Evolutionary conservation across 2,888 invertebrate species (phyloP), one percentile per base, ranked within the genome.

Genomic region (Hirtodrosophila alboralis): DNA sequence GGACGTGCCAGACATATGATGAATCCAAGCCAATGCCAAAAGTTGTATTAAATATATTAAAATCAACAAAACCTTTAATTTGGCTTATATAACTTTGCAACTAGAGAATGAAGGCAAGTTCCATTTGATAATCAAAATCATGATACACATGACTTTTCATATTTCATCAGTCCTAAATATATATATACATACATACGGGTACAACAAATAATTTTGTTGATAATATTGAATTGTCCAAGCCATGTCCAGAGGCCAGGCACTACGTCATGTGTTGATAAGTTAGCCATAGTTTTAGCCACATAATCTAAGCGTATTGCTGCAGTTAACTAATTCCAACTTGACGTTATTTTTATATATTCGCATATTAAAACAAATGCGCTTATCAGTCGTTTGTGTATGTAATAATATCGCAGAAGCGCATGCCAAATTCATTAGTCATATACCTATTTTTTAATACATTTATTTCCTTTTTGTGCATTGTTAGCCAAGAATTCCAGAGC

Each of bases 381-480:
- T 70, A 70, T 70, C 69, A 37, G 12, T 23, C 43, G 51, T 16
- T 30, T 14, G n/a, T 41, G 12, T 18, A 13, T 33, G 45, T 34
- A 33, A 14, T 34, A 45, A 34, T 26, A 45, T 33, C 18, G 5
- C 4, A 41, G 21, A 45, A 65, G 18, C 67, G 57, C 73, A 70
- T 72, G 37, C 72, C 61, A 37, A 38, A 13, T 41, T 41, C 47
- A 51, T 70, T 72, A 66, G 67, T 70, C 70, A 70, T 44, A 13
- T 28, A 21, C 13, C 37, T 43, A 12, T 51, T 58, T 37, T 41
- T 43, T 34, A 30, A 47, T 49, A 13, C 53, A 43, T 51, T 47
- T 33, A 44, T n/a, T n/a, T n/a, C n/a, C n/a, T n/a, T n/a, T n/a
- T n/a, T n/a, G 34, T 33, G 30, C 30, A 33, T 38, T 41, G 41